Evolutionary conservation across 2,888 invertebrate genomes (phyloP), one percentile per base, ranked within the genome.

Genomic region (Physocephala rufipes): DNA sequence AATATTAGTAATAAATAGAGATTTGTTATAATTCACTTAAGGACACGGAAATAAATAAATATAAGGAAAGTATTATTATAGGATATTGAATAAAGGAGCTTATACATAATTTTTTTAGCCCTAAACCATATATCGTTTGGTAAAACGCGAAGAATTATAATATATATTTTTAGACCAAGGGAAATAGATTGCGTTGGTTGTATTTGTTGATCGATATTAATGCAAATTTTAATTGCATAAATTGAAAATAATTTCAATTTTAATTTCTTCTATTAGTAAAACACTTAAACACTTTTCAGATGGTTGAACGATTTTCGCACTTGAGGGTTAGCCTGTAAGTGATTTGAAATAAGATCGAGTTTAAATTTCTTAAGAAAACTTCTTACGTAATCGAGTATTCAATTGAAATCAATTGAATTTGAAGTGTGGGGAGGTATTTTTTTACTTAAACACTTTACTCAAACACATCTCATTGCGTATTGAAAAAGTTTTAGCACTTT

Each of bases 221-320:
- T 66, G 43, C 24, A 43, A 26, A 64, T 64, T 53, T 49, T 51
- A 62, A 62, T 68, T 61, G 61, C 68, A 62, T 68, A 68, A 61
- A 68, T 68, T 68, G 51, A 68, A 62, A 49, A 68, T 68, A 36
- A 61, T 62, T 68, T 68, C 62, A 30, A 43, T 68, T 68, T 68
- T 62, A 68, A 68, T 68, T 49, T 49, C 43, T 62, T 68, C 62
- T 51, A 68, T 68, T 67, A 67, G 67, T 47, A 28, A n/a, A 68
- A 49, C 68, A 68, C 43, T 62, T 24, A n/a, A 9, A 15, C 16
- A 15, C 24, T 43, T 28, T 51, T 21, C 36, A 36, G 26, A 62
- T 62, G 61, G 43, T 62, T 43, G 51, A 16, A 62, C n/a, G 58
- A 58, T n/a, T 49, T 62, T 61, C 49, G 36, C 68, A 68, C 49